Evolutionary conservation across 2,113 vertebrate genomes (phyloP).

Genomic region (Cervus canadensis): DNA sequence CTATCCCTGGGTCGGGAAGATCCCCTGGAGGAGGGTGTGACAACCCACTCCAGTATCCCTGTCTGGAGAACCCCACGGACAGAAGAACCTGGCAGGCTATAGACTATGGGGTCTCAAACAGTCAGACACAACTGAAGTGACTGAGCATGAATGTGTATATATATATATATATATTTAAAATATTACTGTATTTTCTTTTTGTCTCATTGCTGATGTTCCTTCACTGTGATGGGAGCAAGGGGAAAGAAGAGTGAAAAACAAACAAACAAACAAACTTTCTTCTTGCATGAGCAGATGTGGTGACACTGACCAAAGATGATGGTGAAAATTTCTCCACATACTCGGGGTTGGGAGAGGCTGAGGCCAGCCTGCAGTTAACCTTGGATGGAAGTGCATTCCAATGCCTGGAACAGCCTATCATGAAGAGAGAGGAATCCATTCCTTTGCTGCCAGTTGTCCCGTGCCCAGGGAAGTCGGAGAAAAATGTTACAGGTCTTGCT

Average conservation of each 20-base stretch:
- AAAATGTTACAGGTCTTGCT: neutral
- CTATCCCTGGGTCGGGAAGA: too few relatives aligned
- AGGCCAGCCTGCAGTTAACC: neutral
- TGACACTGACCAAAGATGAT: neutral
- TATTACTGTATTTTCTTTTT: neutral
- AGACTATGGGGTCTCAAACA: too few relatives aligned
- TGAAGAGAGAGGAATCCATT: neutral
- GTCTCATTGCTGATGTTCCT: neutral
- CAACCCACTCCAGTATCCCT: too few relatives aligned
- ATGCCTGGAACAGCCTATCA: neutral
- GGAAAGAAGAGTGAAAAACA: neutral
- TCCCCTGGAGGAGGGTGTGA: too few relatives aligned
- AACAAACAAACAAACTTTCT: neutral
- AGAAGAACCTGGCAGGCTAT: too few relatives aligned
- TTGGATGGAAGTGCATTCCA: neutral
- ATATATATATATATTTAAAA: neutral
- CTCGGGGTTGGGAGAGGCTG: neutral
- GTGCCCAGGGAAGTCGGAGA: rapidly evolving
- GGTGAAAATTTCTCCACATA: neutral
- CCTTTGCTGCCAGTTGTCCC: neutral
- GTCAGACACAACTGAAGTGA: too few relatives aligned
- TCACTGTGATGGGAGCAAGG: neutral
- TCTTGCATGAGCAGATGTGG: neutral
- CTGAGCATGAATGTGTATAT: neutral
- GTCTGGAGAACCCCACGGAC: too few relatives aligned